phyloP scores from a whole-genome alignment of 2,888 invertebrate genomes.

The Omphaloscelis lunosa region DNA sequence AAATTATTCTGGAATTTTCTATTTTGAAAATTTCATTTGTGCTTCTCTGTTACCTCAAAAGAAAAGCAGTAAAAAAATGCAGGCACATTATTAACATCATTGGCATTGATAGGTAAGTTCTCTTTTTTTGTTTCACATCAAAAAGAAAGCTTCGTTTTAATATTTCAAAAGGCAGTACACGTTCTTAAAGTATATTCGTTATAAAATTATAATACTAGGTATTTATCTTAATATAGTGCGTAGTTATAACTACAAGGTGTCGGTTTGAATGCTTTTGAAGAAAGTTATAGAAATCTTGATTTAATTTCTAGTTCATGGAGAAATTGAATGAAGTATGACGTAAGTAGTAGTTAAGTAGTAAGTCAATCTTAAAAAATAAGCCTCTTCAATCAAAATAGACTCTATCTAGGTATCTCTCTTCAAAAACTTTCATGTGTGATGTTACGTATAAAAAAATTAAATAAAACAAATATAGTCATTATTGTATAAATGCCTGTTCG shows the following conservation, averaged over 20 bases:
- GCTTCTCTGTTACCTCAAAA: slow-evolving; percentile 4
- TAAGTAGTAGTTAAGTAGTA: not conserved
- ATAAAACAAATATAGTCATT: slow-evolving; percentile 36
- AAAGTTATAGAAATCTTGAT: slow-evolving; percentile 3
- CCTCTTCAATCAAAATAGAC: not conserved
- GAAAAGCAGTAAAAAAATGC: not conserved
- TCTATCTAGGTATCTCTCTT: slow-evolving; percentile 8
- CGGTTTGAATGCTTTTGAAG: slow-evolving; percentile 36
- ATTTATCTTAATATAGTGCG: slow-evolving; percentile 43
- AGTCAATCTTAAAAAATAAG: not conserved
- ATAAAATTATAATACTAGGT: slow-evolving; percentile 65
- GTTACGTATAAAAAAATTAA: slow-evolving; percentile 26
- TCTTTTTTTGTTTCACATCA: slow-evolving; percentile 44
- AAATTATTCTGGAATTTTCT: slow-evolving; percentile 7
- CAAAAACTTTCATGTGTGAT: slow-evolving; percentile 34
- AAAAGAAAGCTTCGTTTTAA: slow-evolving; percentile 19
- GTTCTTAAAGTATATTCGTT: slow-evolving; percentile 52
- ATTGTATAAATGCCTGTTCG: slow-evolving; percentile 69
- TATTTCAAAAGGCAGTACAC: slow-evolving; percentile 58
- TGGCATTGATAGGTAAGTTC: not conserved
- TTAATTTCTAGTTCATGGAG: not conserved
- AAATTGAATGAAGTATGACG: not conserved
- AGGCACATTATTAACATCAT: slow-evolving; percentile 13
- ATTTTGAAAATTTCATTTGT: slow-evolving; percentile 17
- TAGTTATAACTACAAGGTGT: slow-evolving; percentile 37